Evolutionary conservation across 2,888 invertebrate species (phyloP).

Genomic region (Eustalomyia histrio): DNA sequence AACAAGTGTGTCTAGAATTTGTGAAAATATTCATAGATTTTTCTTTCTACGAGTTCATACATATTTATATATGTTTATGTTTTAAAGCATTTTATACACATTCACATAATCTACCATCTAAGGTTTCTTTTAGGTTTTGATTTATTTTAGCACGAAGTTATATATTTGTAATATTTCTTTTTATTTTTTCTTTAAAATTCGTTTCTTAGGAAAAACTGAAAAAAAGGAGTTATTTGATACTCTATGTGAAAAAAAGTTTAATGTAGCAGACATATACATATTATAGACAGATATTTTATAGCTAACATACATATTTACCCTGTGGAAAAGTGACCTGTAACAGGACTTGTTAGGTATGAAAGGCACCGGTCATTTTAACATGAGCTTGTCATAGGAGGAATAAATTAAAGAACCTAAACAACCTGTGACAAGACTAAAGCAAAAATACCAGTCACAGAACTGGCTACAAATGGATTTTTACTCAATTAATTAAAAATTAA

Average conservation of each 20-base stretch:
- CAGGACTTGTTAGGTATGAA: too few species aligned
- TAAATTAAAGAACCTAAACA: too few species aligned
- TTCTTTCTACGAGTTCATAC: too few species aligned
- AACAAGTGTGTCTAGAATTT: conserved; percentile 6
- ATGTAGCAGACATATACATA: conserved; percentile 2
- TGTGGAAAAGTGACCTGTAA: too few species aligned
- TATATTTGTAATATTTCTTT: neutral
- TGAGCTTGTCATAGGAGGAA: too few species aligned
- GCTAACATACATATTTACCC: neutral
- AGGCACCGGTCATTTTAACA: too few species aligned
- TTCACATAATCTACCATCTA: conserved; percentile 2
- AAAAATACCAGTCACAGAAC: too few species aligned
- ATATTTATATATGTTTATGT: neutral
- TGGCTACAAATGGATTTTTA: too few species aligned
- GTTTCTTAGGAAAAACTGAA: neutral
- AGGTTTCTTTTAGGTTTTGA: conserved; percentile 21
- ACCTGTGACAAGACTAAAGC: too few species aligned
- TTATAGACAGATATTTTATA: neutral
- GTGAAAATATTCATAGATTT: neutral
- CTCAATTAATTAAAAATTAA: too few species aligned
- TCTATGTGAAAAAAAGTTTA: neutral
- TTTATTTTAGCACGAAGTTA: conserved; percentile 16
- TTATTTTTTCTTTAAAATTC: neutral
- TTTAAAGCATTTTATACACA: neutral
- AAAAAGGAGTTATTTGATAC: neutral